Evolutionary conservation across 2,888 invertebrate species (phyloP), one percentile per base, ranked within the genome.

Genomic region (Papilio protenor): DNA sequence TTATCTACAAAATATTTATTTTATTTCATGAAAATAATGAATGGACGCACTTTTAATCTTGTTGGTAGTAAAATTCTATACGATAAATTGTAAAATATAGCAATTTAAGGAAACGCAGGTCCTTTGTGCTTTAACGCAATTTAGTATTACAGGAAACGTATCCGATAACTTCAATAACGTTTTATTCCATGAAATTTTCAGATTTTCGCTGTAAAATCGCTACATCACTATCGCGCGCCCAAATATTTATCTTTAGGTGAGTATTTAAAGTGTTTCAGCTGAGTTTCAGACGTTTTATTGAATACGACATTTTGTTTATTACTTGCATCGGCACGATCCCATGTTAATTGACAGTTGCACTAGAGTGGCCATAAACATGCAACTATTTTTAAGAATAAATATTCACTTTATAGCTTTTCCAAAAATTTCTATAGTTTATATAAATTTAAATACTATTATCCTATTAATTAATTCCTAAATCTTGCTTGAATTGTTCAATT

Each of bases 171-270:
- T 47, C 14, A 47, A 14, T 12, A 12, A 12, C 12, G 14, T 12
- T 47, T 27, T 2, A 12, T 47, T 12, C 47, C 52, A 52, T 52
- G 8, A 21, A 21, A n/a, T n/a, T 57, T 21, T 57, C 11, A 23
- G 23, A 59, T 59, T 59, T 11, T 59, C 14, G 11, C 23, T n/a
- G 55, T 3, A 23, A 12, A 59, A 23, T n/a, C 11, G 23, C 16
- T 61, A 49, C 76, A 64, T 64, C 72, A 76, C 76, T 76, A 76
- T 16, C 12, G 21, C 49, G 6, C 16, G 59, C n/a, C 23, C 52
- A 52, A 72, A 77, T 77, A 77, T 77, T 77, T 77, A 72, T 40
- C 72, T 72, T 72, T 64, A 64, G 45, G 59, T 40, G 72, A 76
- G 64, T 77, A 73, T 73, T 73, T 73, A 77, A 77, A 49, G 12